phyloP scores from a whole-genome alignment of 2,113 vertebrate species.

The Pyxicephalus adspersus region DNA sequence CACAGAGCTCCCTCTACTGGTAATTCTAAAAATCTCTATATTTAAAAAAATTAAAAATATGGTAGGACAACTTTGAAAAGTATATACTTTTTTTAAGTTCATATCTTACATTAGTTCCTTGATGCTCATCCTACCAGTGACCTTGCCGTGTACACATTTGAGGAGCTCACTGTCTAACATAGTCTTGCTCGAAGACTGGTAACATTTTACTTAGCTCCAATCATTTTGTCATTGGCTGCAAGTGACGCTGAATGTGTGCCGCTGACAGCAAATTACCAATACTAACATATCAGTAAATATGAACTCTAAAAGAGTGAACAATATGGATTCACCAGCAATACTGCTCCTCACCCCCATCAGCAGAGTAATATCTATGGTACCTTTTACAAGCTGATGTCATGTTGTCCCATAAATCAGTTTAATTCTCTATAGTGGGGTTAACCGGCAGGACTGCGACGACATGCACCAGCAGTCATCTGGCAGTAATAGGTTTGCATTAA shows the following conservation, averaged over 20 bases:
- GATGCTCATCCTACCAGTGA: too few relatives aligned
- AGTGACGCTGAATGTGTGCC: not conserved
- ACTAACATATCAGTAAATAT: not conserved
- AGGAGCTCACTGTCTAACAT: too few relatives aligned
- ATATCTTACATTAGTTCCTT: too few relatives aligned
- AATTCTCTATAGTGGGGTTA: slow-evolving; percentile 15
- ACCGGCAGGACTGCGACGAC: not conserved
- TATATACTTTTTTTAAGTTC: too few relatives aligned
- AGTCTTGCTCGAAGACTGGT: not conserved
- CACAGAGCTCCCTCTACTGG: too few relatives aligned
- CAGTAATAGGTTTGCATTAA: slow-evolving; percentile 33
- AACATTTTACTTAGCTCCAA: not conserved
- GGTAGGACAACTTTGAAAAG: too few relatives aligned
- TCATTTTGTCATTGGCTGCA: not conserved
- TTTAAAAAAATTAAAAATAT: too few relatives aligned
- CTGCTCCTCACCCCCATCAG: too few relatives aligned
- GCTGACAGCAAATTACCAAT: not conserved
- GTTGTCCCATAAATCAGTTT: slow-evolving; percentile 5
- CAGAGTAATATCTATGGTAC: not conserved
- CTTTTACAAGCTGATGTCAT: slow-evolving; percentile 2
- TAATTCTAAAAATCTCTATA: too few relatives aligned
- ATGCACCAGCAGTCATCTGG: slow-evolving; percentile 19
- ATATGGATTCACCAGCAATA: not conserved
- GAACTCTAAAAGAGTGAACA: not conserved
- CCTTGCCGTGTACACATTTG: too few relatives aligned